Evolutionary conservation across 2,113 vertebrate genomes (phyloP).

Genomic region (Coryphaenoides rupestris): DNA sequence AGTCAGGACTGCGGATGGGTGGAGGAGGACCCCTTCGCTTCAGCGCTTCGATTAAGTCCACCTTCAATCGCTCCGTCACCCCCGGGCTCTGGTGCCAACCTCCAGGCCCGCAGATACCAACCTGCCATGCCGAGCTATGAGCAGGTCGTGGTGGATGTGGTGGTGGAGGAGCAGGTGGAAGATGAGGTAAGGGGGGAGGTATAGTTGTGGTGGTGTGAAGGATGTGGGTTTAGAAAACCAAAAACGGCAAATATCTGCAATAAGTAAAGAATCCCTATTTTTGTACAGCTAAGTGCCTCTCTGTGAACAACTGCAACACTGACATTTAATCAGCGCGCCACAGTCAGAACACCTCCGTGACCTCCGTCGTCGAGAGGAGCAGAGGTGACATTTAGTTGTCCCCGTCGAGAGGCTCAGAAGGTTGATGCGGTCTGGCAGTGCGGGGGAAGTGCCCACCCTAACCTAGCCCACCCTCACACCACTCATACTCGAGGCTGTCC

Average conservation of each 20-base stretch:
- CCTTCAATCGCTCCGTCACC: no score
- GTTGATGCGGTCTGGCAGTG: constrained; percentile 29
- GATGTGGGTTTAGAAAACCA: not conserved
- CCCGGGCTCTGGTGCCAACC: no score
- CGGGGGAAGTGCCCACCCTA: constrained; percentile 1
- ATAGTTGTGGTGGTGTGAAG: not conserved
- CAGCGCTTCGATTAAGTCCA: no score
- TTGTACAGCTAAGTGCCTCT: no score
- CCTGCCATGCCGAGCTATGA: no score
- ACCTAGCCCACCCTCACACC: constrained; percentile 19
- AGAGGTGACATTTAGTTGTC: constrained; percentile 33
- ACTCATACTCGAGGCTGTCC: constrained; percentile 44
- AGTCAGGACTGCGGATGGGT: constrained; percentile 33
- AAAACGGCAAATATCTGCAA: no score
- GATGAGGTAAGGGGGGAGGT: constrained; percentile 34
- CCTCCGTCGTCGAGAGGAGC: constrained; percentile 4
- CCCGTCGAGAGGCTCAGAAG: constrained; percentile 31
- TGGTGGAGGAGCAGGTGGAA: constrained; percentile 32
- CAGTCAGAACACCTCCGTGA: no score
- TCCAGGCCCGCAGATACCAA: no score
- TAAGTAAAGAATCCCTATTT: no score
- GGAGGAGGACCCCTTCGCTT: constrained; percentile 5
- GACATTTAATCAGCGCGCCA: no score
- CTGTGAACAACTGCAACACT: no score
- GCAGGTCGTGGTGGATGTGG: no score